These are phyloP conservation scores for Tor tambroides DNA, from an alignment of 2,113 vertebrate genomes.

Conservation along the genomic window DNA sequence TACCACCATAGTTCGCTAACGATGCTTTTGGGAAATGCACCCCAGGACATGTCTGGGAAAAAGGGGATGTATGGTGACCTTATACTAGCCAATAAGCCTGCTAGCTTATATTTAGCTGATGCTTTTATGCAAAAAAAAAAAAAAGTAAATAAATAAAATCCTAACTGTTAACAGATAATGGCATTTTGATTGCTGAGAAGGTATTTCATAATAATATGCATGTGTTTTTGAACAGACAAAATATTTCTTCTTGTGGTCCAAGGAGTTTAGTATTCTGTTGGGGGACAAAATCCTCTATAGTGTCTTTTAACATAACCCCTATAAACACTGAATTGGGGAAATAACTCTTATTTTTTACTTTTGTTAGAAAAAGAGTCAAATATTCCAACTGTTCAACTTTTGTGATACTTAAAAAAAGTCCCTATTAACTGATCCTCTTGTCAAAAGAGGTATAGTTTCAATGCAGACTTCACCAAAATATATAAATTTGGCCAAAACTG, in stretches of 20 bases:
- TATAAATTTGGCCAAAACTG: neutral
- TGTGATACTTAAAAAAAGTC: neutral
- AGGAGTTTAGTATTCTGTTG: too few species aligned
- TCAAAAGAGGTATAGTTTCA: neutral
- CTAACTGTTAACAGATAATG: neutral
- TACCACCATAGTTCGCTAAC: too few species aligned
- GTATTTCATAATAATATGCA: neutral
- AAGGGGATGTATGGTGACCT: too few species aligned
- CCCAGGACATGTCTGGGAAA: too few species aligned
- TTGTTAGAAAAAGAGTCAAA: neutral
- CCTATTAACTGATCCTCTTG: neutral
- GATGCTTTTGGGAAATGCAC: too few species aligned
- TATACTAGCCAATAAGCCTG: neutral
- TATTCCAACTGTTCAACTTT: neutral
- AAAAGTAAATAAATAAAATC: too few species aligned
- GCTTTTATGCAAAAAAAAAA: neutral
- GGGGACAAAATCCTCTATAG: neutral
- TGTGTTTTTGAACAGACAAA: neutral
- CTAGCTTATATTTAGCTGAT: neutral
- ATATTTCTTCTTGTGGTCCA: neutral
- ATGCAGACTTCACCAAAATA: neutral
- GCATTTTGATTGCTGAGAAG: neutral
- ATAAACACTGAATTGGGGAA: too few species aligned
- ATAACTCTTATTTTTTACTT: too few species aligned
- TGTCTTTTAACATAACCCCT: too few species aligned